Conservation (phyloP, 2,888 invertebrate species). For the Pyrrhosoma nymphula region DNA sequence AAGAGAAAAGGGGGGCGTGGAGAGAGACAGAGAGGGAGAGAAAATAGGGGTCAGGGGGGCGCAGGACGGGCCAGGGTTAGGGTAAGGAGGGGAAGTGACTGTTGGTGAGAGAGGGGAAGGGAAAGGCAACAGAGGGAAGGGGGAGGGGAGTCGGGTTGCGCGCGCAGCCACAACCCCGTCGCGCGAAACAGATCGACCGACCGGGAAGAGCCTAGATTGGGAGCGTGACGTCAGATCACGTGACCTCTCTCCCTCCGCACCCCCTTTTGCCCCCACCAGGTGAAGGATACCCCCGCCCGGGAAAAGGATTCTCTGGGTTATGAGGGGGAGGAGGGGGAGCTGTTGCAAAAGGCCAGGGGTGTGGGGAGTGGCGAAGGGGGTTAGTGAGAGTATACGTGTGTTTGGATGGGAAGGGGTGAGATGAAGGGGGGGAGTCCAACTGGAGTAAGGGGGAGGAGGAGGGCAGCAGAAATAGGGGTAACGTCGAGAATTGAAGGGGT, state of each 20-base stretch:
- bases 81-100: background rate
- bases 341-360: background rate
- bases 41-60: slow-evolving; percentile 66
- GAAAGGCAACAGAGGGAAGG: background rate
- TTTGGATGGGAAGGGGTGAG: background rate
- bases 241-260: slow-evolving; percentile 30
- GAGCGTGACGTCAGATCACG: slow-evolving; percentile 69
- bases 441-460: background rate
- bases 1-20: slow-evolving; percentile 33
- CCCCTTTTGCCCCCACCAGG: background rate
- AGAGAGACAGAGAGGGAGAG: slow-evolving; percentile 6
- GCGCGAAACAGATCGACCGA: slow-evolving; percentile 67
- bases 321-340: background rate
- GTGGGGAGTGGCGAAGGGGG: background rate
- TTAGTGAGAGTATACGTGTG: slow-evolving; percentile 24
- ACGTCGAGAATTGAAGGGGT: too few relatives aligned
- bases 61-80: slow-evolving; percentile 43
- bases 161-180: slow-evolving; percentile 52
- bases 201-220: slow-evolving; percentile 59
- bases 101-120: background rate
- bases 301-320: slow-evolving; percentile 38
- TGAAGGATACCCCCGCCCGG: slow-evolving; percentile 42
- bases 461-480: background rate
- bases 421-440: background rate
- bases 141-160: background rate